A percentile compares a stretch with the other conserved stretches of the same genome.
Evolutionary conservation across 2,888 invertebrate species (phyloP).

Genomic region (Anagyrus pseudococci): DNA sequence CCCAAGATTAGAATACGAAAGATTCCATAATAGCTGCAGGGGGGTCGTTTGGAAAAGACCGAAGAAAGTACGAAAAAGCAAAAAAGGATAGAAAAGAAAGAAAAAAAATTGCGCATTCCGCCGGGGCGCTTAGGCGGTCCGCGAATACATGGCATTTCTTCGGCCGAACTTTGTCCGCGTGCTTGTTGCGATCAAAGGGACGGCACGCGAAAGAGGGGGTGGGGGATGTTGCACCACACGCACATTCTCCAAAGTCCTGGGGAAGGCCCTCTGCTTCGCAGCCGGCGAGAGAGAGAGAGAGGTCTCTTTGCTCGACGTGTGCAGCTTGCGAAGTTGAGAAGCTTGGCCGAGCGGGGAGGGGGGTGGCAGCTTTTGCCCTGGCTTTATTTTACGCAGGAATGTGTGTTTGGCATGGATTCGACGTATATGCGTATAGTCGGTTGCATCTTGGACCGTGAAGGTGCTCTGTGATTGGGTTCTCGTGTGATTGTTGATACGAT

Average conservation of each 20-base stretch:
- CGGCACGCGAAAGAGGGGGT: neutral
- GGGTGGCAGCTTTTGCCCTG: neutral
- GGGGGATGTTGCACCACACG: neutral
- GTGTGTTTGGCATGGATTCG: neutral
- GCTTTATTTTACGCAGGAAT: neutral
- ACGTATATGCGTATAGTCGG: no score
- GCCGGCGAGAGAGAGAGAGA: no score
- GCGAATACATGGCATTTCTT: neutral
- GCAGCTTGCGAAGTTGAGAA: neutral
- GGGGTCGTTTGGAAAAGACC: no score
- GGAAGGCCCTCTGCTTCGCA: neutral
- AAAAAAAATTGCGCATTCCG: no score
- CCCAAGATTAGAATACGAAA: no score
- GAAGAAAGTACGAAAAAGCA: no score
- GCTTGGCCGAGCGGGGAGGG: neutral
- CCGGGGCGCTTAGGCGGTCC: neutral
- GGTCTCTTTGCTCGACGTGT: no score
- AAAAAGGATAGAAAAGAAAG: no score
- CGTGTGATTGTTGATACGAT: no score
- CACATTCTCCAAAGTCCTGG: neutral
- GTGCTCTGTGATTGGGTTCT: no score
- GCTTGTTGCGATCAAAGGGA: neutral
- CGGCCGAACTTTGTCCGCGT: neutral
- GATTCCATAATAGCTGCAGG: no score
- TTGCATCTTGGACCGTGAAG: no score